Base-by-base conservation (phyloP, 2,888 invertebrate species). In the Hydropsyche betteni region DNA sequence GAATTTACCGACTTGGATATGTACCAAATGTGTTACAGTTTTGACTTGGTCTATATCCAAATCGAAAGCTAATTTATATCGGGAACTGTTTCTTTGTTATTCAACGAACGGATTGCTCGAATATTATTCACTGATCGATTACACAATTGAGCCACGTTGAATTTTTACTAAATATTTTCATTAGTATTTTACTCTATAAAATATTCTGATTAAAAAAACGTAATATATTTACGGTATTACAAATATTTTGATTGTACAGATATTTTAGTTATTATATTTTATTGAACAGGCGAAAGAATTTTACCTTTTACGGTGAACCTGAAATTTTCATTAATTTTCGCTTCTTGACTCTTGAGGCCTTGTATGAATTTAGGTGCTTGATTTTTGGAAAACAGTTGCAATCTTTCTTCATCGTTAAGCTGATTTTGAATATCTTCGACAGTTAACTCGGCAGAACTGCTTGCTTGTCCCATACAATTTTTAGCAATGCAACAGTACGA, bases 381-480 rank as follows among this genome's bases (percentile, higher is more conserved):
- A 84, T 93, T 93, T 80, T 89, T 90, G 0, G 91, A 90, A 80
- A 93, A 87, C 51, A 94, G 87, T 81, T 93, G 93, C 14, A 92
- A 85, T 74, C 92, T 90, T 83, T 96, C 96, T 82, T 95, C 95
- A 78, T 95, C 95, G 81, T 94, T 95, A 72, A 96, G 83, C 83
- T 96, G 95, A 83, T 93, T 94, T 82, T 95, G 94, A 78, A 96
- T 96, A 82, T 96, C 96, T 85, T 96, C 96, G 0, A 96, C 91
- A 0, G 96, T 96, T 44, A 96, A 86, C 81, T 95, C 94, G 0
- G 96, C 95, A 0, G 92, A 92, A 82, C 95, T 95, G 81, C 91
- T 93, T 0, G 94, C 93, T 84, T 94, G 93, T 0, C 96, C 96
- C 96, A 96, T 96, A 82, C 95, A 95, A 83, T 96, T 96, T 80